phyloP scores from a whole-genome alignment of 2,888 invertebrate genomes.

The Ochlodes sylvanus region DNA sequence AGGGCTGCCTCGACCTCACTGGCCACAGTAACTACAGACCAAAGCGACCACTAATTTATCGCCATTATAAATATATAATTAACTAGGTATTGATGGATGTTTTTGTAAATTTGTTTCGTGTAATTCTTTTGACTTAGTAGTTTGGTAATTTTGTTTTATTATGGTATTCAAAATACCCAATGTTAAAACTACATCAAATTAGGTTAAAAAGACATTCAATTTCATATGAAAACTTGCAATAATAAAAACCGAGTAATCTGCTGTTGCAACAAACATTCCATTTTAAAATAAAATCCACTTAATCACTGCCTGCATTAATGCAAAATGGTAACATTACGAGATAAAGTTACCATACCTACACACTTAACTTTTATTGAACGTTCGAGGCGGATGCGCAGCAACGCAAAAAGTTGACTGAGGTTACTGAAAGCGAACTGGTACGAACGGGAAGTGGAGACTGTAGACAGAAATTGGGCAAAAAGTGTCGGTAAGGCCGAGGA shows the following conservation, averaged over 20 bases:
- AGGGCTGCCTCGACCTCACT: too few relatives aligned
- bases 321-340: not conserved
- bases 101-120: too few relatives aligned
- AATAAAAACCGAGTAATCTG: too few relatives aligned
- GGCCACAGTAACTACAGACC: too few relatives aligned
- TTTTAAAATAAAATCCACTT: slow-evolving; percentile 1
- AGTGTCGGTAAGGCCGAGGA: slow-evolving; percentile 39
- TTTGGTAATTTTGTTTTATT: too few relatives aligned
- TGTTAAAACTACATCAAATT: too few relatives aligned
- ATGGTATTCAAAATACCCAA: too few relatives aligned
- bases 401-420: slow-evolving; percentile 20
- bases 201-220: too few relatives aligned
- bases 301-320: not conserved
- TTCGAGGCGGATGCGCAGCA: slow-evolving; percentile 23
- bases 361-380: slow-evolving; percentile 12
- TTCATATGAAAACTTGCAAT: not conserved
- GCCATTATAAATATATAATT: too few relatives aligned
- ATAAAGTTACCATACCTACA: slow-evolving; percentile 18
- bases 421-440: slow-evolving; percentile 34
- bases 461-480: slow-evolving; percentile 38
- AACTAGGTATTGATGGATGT: too few relatives aligned
- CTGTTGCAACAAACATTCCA: not conserved
- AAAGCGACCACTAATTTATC: too few relatives aligned
- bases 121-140: too few relatives aligned
- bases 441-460: slow-evolving; percentile 32